phyloP scores from a whole-genome alignment of 1,140 invertebrate species.

The Xylocopa sonorina region DNA sequence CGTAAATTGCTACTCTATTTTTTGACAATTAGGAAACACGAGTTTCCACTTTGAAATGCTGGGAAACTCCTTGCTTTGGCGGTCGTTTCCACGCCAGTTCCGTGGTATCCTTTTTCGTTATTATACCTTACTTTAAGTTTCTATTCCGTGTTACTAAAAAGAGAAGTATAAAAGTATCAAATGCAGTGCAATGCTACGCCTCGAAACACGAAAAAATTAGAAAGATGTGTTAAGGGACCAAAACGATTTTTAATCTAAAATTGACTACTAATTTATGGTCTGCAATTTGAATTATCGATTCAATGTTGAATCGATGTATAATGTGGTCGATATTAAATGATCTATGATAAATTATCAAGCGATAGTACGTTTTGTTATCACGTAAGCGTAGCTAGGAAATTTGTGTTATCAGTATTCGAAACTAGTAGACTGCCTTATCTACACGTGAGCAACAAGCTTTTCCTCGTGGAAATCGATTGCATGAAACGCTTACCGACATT shows the following conservation, averaged over 20 bases:
- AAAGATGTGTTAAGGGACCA: no score
- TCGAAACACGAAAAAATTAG: no score
- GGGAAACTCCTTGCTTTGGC: neutral
- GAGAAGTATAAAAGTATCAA: no score
- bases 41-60: neutral
- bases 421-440: neutral
- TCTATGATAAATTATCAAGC: neutral
- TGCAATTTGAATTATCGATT: no score
- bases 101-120: neutral
- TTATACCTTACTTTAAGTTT: no score
- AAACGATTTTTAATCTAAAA: no score
- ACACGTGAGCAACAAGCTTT: neutral
- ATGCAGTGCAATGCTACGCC: no score
- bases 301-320: no score
- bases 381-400: neutral
- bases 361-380: neutral
- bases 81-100: neutral
- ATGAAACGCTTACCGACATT: neutral
- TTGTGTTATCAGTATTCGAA: neutral
- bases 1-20: neutral
- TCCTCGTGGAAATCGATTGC: neutral
- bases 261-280: no score
- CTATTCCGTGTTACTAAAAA: no score
- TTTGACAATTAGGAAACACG: neutral
- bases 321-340: no score